These are phyloP conservation scores for Cyrtonyx montezumae DNA, from an alignment of 2,113 vertebrate species.

Conservation along the genomic window DNA sequence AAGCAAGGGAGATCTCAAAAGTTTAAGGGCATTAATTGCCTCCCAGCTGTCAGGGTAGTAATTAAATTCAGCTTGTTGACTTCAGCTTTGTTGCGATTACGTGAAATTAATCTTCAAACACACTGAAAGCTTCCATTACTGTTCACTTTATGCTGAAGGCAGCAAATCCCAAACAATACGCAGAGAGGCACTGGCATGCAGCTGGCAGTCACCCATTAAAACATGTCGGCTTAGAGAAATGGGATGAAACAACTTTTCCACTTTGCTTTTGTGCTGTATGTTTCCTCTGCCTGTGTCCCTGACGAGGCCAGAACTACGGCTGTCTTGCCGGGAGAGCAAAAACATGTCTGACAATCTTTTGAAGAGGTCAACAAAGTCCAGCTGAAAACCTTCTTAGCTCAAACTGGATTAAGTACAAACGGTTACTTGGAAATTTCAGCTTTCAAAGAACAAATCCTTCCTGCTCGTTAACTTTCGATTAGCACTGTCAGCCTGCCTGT, in stretches of 20 bases:
- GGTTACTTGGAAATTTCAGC: constrained; percentile 55
- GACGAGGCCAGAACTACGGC: neutral
- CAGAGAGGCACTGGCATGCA: neutral
- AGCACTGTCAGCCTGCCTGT: constrained; percentile 18
- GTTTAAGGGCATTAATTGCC: constrained; percentile 72
- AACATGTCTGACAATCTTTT: neutral
- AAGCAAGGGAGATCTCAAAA: neutral
- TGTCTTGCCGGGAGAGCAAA: neutral
- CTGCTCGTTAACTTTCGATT: constrained; percentile 40
- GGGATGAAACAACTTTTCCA: neutral
- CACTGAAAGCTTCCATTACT: constrained; percentile 21
- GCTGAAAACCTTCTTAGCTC: neutral
- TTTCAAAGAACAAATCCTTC: constrained; percentile 60
- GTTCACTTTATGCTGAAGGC: constrained; percentile 40
- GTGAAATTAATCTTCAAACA: constrained; percentile 71
- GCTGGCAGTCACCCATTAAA: constrained; percentile 14
- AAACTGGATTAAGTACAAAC: constrained; percentile 31
- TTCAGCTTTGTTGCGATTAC: constrained; percentile 67
- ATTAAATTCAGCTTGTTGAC: constrained; percentile 78
- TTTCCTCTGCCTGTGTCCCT: neutral
- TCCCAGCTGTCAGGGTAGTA: constrained; percentile 70
- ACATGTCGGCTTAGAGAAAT: neutral
- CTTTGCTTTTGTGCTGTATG: neutral
- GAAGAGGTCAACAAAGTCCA: neutral
- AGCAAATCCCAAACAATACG: constrained; percentile 23